Evolutionary conservation across 2,888 invertebrate genomes (phyloP).

Genomic region (Dynastes tityus): DNA sequence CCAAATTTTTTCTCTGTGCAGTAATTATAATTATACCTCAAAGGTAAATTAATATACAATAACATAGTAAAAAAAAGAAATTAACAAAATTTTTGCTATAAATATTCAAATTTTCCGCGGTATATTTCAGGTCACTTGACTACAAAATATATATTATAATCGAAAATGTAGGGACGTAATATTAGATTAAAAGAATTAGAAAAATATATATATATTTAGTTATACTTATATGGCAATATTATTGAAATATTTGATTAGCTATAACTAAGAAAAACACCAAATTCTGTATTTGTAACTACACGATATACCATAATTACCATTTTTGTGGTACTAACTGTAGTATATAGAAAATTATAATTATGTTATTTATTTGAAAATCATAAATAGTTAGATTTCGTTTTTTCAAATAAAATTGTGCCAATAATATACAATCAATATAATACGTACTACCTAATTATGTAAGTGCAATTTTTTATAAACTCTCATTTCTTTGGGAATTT

Average conservation of each 20-base stretch:
- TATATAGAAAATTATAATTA: background rate
- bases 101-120: too few relatives aligned
- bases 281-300: background rate
- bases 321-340: background rate
- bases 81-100: too few relatives aligned
- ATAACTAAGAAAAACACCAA: slow-evolving; percentile 21
- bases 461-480: too few relatives aligned
- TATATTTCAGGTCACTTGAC: background rate
- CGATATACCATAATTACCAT: too few relatives aligned
- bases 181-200: background rate
- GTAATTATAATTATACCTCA: too few relatives aligned
- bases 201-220: background rate
- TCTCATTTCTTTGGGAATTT: too few relatives aligned
- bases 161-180: background rate
- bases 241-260: background rate
- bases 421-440: slow-evolving; percentile 22
- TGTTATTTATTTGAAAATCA: too few relatives aligned
- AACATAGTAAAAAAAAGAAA: too few relatives aligned
- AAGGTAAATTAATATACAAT: too few relatives aligned
- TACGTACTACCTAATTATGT: too few relatives aligned
- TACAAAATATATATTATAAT: background rate
- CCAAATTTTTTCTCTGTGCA: too few relatives aligned
- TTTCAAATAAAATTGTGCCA: slow-evolving; percentile 28
- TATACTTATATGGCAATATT: slow-evolving; percentile 10
- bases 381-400: background rate